Evolutionary conservation across 1,140 invertebrate genomes (phyloP).

Genomic region (Paramacrobiotus metropolitanus): DNA sequence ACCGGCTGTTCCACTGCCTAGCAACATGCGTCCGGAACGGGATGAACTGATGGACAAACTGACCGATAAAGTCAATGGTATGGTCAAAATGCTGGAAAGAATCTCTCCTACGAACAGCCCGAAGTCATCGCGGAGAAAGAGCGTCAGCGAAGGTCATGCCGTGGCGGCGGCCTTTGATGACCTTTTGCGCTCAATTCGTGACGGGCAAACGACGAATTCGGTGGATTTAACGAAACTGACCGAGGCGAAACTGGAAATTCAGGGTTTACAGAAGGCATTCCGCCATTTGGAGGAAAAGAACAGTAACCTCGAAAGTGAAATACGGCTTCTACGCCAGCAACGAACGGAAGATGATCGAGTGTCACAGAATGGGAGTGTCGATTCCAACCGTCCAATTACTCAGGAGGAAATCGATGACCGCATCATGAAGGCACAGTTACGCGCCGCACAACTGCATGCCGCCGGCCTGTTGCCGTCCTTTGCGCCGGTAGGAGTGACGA

Average conservation of each 20-base stretch:
- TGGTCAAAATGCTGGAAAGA: neutral
- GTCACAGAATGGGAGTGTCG: neutral
- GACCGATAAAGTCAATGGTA: neutral
- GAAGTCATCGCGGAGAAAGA: neutral
- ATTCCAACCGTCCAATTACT: neutral
- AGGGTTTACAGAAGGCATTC: neutral
- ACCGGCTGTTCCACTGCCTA: neutral
- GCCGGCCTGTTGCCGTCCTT: neutral
- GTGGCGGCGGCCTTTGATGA: neutral
- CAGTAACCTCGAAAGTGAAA: neutral
- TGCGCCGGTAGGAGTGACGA: neutral
- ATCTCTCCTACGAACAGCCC: neutral
- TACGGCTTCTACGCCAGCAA: no score
- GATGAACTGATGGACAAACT: neutral
- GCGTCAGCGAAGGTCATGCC: neutral
- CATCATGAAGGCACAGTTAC: neutral
- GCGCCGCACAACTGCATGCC: no score
- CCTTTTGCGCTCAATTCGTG: neutral
- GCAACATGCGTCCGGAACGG: neutral
- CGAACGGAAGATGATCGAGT: no score
- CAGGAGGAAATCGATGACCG: neutral
- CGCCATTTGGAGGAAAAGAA: neutral
- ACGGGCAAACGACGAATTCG: neutral
- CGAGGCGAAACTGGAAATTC: neutral
- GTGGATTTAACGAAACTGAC: neutral